These are phyloP conservation scores for Heteropelma amictum DNA, from an alignment of 2,888 invertebrate species.

Conservation along the genomic window DNA sequence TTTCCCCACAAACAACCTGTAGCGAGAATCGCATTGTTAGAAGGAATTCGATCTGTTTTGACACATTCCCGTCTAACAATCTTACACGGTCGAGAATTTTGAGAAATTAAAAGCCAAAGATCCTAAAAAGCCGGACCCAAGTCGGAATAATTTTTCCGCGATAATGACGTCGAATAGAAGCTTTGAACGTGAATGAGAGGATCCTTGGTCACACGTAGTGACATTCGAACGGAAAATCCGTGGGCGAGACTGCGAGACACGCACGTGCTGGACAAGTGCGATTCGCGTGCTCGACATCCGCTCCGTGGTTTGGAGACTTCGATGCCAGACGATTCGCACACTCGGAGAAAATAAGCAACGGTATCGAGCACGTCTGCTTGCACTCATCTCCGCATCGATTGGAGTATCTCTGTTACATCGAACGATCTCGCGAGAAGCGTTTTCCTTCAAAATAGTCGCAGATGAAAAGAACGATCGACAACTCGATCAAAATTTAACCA, in stretches of 20 bases:
- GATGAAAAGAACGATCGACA: no score
- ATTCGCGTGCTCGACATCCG: no score
- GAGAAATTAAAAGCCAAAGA: not conserved
- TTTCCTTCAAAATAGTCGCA: no score
- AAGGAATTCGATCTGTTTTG: no score
- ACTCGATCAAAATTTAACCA: no score
- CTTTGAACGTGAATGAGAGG: not conserved
- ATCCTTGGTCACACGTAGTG: not conserved
- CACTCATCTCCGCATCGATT: constrained; percentile 9
- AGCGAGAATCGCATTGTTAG: no score
- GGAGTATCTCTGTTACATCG: not conserved
- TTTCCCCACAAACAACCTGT: not conserved
- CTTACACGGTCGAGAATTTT: not conserved
- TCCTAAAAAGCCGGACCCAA: no score
- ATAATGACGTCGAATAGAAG: not conserved
- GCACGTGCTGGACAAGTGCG: constrained; percentile 16
- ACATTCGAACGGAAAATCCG: constrained; percentile 21
- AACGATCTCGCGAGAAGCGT: no score
- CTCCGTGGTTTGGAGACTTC: constrained; percentile 51
- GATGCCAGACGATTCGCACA: constrained; percentile 38
- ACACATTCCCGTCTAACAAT: no score
- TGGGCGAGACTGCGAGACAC: constrained; percentile 21
- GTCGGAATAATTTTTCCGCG: no score
- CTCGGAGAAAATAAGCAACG: constrained; percentile 22
- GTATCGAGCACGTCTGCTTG: constrained; percentile 29